These are phyloP conservation scores for Globodera ellingtonae DNA, from an alignment of 1,140 invertebrate genomes.

Conservation along the genomic window DNA sequence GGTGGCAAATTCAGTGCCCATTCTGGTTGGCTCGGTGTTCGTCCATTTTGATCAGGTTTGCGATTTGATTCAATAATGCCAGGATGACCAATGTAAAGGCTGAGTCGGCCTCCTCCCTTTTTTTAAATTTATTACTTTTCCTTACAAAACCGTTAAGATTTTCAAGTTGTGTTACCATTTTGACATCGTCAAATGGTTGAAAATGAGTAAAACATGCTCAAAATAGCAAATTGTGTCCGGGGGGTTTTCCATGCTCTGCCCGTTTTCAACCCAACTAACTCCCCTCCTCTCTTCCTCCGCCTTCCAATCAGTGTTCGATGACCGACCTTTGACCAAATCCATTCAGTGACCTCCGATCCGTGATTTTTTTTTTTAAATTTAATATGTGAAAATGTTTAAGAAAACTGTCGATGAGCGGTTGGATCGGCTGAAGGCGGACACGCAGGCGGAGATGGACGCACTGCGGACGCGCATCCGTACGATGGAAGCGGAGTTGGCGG, in stretches of 20 bases:
- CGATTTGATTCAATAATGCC: neutral
- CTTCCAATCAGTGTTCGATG: neutral
- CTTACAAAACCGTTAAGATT: too few species aligned
- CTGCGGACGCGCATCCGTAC: neutral
- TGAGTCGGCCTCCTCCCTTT: neutral
- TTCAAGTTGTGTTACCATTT: too few species aligned
- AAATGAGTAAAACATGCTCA: too few species aligned
- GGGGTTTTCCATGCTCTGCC: neutral
- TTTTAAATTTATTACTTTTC: too few species aligned
- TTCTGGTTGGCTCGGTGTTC: conserved; percentile 41
- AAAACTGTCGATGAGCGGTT: conserved; percentile 17
- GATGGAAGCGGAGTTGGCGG: conserved; percentile 32
- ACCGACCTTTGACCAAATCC: neutral
- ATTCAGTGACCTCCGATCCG: neutral
- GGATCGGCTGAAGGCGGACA: conserved; percentile 27
- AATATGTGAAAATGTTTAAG: neutral
- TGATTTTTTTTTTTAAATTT: neutral
- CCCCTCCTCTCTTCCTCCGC: neutral
- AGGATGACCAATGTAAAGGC: neutral
- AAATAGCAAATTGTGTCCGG: neutral
- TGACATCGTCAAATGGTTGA: too few species aligned
- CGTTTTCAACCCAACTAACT: neutral
- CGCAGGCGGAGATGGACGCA: conserved; percentile 7
- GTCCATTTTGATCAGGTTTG: conserved; percentile 70
- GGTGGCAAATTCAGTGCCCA: conserved; percentile 21